These are phyloP conservation scores for Cromileptes altivelis DNA, from an alignment of 2,113 vertebrate genomes.

Conservation along the genomic window DNA sequence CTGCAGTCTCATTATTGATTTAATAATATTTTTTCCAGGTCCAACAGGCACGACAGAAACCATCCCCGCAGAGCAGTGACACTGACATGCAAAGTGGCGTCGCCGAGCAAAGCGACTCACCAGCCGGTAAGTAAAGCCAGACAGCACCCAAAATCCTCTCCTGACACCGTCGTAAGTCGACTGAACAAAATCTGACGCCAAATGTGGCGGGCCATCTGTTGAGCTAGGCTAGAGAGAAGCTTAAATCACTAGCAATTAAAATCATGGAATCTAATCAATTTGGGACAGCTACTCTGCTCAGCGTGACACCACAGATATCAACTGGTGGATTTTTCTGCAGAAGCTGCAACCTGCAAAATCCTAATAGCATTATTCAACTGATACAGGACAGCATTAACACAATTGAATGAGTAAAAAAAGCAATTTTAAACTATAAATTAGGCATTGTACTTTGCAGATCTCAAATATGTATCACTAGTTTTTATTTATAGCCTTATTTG, in stretches of 20 bases:
- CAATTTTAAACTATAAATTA: neutral
- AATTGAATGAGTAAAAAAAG: neutral
- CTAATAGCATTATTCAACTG: neutral
- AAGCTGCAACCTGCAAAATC: neutral
- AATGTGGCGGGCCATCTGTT: slow-evolving; percentile 76
- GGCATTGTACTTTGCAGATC: neutral
- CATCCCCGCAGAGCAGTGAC: slow-evolving; percentile 43
- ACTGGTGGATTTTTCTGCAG: neutral
- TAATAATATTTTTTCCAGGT: slow-evolving; percentile 58
- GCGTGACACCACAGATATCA: slow-evolving; percentile 22
- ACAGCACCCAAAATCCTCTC: slow-evolving; percentile 43
- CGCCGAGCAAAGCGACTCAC: slow-evolving; percentile 78
- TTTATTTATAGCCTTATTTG: neutral
- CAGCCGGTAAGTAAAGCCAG: slow-evolving; percentile 76
- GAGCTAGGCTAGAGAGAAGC: slow-evolving; percentile 51
- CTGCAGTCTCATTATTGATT: neutral
- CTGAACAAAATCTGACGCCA: slow-evolving; percentile 56
- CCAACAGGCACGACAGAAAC: slow-evolving; percentile 67
- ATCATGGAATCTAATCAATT: slow-evolving; percentile 58
- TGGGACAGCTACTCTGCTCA: slow-evolving; percentile 32
- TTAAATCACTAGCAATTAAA: slow-evolving; percentile 79
- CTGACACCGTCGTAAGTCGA: slow-evolving; percentile 56
- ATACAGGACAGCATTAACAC: neutral
- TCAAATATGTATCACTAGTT: neutral
- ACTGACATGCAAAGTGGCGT: slow-evolving; percentile 48